Percentiles rank a stretch among this genome's conserved stretches.
Conservation (phyloP, 2,888 invertebrate genomes). For the Auanema sp. region DNA sequence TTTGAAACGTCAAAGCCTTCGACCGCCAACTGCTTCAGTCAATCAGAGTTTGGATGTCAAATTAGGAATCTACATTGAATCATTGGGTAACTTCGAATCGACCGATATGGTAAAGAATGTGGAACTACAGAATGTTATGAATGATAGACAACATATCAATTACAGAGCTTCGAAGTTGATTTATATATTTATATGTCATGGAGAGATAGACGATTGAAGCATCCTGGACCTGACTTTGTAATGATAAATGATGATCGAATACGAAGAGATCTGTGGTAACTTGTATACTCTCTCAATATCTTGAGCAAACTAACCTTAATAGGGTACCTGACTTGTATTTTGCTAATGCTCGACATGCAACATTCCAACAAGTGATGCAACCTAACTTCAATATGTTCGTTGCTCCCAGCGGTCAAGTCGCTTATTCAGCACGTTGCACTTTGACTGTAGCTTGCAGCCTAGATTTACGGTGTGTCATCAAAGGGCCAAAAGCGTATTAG, state of each 20-base stretch:
- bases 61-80: slow-evolving; percentile 47
- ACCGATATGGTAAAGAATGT: slow-evolving; percentile 41
- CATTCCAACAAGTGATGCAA: slow-evolving; percentile 46
- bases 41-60: slow-evolving; percentile 30
- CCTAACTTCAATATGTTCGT: slow-evolving; percentile 61
- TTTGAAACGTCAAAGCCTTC: slow-evolving; percentile 16
- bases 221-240: slow-evolving; percentile 47
- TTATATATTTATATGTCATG: slow-evolving; percentile 53
- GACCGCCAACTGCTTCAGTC: slow-evolving; percentile 28
- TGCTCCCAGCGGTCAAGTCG: slow-evolving; percentile 50
- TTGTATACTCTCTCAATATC: not conserved
- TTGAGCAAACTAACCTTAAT: slow-evolving; percentile 3
- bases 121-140: not conserved
- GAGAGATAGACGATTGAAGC: slow-evolving; percentile 41
- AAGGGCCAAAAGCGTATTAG: not conserved
- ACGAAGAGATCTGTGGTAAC: slow-evolving; percentile 51
- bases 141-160: not conserved
- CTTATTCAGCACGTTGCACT: slow-evolving; percentile 49
- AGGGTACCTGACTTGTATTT: slow-evolving; percentile 59
- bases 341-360: slow-evolving; percentile 48
- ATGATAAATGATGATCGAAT: slow-evolving; percentile 50
- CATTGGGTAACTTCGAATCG: slow-evolving; percentile 46
- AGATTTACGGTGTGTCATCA: slow-evolving; percentile 22
- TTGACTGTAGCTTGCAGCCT: slow-evolving; percentile 50
- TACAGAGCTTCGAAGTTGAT: slow-evolving; percentile 59